phyloP scores from a whole-genome alignment of 2,113 vertebrate genomes.

The Salvator merianae region DNA sequence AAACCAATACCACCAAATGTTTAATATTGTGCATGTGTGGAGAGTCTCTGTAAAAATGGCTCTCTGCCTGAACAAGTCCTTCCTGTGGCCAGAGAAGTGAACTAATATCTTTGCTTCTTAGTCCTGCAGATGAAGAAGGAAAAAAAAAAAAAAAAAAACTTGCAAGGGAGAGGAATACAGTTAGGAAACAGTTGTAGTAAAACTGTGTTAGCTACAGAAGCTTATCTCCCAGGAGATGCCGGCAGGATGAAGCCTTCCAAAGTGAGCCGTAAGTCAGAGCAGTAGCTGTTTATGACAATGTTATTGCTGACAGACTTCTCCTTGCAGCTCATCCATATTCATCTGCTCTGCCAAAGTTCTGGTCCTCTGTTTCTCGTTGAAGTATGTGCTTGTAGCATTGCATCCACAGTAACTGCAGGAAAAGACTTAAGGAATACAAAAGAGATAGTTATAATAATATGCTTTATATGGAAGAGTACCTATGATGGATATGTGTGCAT shows the following conservation, averaged over 20 bases:
- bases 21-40: neutral
- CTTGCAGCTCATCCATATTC: constrained; percentile 2
- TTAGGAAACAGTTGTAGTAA: neutral
- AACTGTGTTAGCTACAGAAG: constrained; percentile 6
- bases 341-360: constrained; percentile 5
- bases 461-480: neutral
- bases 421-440: too few relatives aligned
- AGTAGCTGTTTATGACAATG: constrained; percentile 26
- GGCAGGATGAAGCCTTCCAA: constrained; percentile 29
- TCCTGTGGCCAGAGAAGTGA: neutral
- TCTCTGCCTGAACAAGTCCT: neutral
- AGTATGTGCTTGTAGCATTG: neutral
- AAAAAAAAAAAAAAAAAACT: too few relatives aligned
- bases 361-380: neutral
- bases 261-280: neutral
- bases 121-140: neutral
- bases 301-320: neutral
- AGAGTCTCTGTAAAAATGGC: too few relatives aligned
- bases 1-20: neutral
- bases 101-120: neutral
- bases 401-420: too few relatives aligned
- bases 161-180: neutral
- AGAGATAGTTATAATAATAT: neutral
- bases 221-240: neutral
- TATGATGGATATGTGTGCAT: neutral